These are phyloP conservation scores for Urocyon cinereoargenteus DNA, from an alignment of 2,797 vertebrate genomes.

Conservation along the genomic window DNA sequence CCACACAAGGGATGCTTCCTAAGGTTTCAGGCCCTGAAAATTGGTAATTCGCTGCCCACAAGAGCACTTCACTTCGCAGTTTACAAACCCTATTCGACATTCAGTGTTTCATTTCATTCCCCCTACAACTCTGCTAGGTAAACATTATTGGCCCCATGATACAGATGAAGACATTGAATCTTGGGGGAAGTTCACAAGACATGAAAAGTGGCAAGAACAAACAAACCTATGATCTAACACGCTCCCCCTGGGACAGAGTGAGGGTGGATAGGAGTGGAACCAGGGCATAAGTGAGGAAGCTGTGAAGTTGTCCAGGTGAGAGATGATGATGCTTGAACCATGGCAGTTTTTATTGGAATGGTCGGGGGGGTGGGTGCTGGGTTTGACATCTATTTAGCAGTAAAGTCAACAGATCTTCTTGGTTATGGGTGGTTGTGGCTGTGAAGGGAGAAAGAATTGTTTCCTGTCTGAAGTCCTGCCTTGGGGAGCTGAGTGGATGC, in stretches of 20 bases:
- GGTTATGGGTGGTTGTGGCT: neutral
- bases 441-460: neutral
- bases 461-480: neutral
- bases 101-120: neutral
- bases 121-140: neutral
- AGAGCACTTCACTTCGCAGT: neutral
- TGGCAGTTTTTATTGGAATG: neutral
- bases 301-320: neutral
- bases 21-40: neutral
- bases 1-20: neutral
- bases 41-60: neutral
- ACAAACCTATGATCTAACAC: neutral
- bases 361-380: neutral
- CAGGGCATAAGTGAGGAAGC: neutral
- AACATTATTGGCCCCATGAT: neutral
- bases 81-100: neutral
- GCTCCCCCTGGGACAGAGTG: neutral
- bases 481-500: neutral
- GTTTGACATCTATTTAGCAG: neutral
- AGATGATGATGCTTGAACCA: neutral
- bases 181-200: neutral
- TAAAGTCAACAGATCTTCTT: neutral
- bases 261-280: neutral
- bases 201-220: neutral
- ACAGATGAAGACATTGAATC: neutral